Evolutionary conservation across 2,797 vertebrate species (phyloP).

Genomic region (Taeniopygia guttata): DNA sequence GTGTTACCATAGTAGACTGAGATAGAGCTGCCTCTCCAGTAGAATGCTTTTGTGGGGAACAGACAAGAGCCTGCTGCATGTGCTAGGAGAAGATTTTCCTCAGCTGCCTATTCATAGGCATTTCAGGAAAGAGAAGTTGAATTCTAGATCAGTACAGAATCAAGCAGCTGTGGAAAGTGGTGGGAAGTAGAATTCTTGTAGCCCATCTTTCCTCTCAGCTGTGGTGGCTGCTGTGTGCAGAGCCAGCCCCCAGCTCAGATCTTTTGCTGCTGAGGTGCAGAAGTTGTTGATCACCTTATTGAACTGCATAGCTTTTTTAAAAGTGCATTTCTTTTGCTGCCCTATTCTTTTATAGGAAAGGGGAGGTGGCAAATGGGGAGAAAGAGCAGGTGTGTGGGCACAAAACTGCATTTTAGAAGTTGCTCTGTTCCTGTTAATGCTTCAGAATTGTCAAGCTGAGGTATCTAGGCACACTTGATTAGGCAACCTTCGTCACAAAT

Average conservation of each 20-base stretch:
- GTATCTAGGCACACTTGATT: background rate
- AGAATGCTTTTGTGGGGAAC: background rate
- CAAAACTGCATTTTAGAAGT: background rate
- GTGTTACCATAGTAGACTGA: background rate
- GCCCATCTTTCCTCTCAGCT: accelerated
- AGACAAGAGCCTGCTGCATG: background rate
- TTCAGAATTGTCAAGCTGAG: background rate
- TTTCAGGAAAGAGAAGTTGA: background rate
- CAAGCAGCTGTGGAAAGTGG: background rate
- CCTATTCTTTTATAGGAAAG: background rate
- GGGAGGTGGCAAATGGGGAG: background rate
- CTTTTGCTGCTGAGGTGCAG: background rate
- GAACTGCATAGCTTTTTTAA: background rate
- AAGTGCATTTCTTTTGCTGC: background rate
- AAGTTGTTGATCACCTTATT: background rate
- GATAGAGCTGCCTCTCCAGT: background rate
- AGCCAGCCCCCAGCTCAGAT: background rate
- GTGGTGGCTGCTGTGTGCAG: background rate
- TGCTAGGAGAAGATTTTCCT: background rate
- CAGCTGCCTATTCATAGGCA: background rate
- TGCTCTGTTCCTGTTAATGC: background rate
- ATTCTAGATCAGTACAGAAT: background rate
- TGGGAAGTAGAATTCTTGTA: background rate
- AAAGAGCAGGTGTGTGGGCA: background rate
- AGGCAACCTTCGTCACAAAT: background rate